phyloP scores from a whole-genome alignment of 2,113 vertebrate genomes.

The Rhadina sibilatrix region DNA sequence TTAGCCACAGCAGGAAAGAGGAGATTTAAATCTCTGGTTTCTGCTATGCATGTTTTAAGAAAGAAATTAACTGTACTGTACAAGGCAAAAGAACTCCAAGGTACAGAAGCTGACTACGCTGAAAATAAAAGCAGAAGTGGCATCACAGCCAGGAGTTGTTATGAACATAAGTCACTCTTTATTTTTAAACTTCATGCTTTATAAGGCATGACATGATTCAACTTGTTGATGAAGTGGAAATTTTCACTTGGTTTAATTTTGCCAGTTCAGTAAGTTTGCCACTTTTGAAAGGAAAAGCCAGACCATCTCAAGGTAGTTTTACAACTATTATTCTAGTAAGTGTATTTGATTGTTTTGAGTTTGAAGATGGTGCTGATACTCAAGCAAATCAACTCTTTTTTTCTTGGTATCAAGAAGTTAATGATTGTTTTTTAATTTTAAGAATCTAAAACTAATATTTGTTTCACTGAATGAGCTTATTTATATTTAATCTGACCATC shows the following conservation, averaged over 20 bases:
- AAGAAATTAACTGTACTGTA: conserved; percentile 1
- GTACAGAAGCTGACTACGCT: not conserved
- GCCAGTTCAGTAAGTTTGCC: not conserved
- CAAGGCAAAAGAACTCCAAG: not conserved
- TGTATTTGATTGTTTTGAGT: not conserved
- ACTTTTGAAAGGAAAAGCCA: not conserved
- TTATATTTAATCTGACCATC: not conserved
- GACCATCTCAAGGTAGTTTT: not conserved
- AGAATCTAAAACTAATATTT: not conserved
- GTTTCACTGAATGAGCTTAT: not conserved
- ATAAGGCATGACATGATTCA: not conserved
- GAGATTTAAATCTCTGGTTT: conserved; percentile 30
- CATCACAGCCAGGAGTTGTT: not conserved
- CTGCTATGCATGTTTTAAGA: not conserved
- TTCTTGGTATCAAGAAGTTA: not conserved
- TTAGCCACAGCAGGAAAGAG: conserved; percentile 11
- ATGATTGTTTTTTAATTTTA: not conserved
- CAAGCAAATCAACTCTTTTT: not conserved
- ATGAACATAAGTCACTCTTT: not conserved
- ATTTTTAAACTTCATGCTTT: conserved; percentile 35
- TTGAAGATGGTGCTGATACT: not conserved
- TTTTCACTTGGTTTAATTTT: conserved; percentile 30
- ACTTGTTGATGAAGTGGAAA: conserved; percentile 5
- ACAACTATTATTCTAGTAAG: not conserved
- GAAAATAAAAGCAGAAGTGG: conserved; percentile 23